Conservation (phyloP, 2,888 invertebrate genomes). For the Boloria selene region DNA sequence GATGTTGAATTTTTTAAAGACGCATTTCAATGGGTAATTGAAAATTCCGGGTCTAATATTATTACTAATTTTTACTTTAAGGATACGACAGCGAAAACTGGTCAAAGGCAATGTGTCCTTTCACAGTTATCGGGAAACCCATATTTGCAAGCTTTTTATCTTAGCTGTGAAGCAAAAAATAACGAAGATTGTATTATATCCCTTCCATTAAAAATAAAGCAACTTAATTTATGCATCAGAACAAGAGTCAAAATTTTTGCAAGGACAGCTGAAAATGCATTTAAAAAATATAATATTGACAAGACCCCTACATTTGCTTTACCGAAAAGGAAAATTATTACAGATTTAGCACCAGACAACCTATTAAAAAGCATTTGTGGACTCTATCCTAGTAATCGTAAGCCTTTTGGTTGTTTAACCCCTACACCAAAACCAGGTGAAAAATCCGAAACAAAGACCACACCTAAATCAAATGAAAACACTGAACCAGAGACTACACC, state of each 20-base stretch:
- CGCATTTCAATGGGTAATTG: slow-evolving; percentile 48
- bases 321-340: slow-evolving; percentile 31
- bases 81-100: slow-evolving; percentile 40
- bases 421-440: slow-evolving; percentile 31
- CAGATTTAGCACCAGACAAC: slow-evolving; percentile 28
- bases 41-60: slow-evolving; percentile 46
- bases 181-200: slow-evolving; percentile 34
- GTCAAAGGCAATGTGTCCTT: slow-evolving; percentile 45
- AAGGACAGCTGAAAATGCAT: slow-evolving; percentile 34
- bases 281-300: slow-evolving; percentile 30
- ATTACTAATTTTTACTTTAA: slow-evolving; percentile 45
- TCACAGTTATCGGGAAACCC: slow-evolving; percentile 37
- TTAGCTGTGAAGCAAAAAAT: slow-evolving; percentile 39
- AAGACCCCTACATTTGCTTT: slow-evolving; percentile 39
- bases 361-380: slow-evolving; percentile 39
- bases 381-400: slow-evolving; percentile 20
- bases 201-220: slow-evolving; percentile 33
- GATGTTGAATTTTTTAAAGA: slow-evolving; percentile 46
- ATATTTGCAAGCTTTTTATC: slow-evolving; percentile 41
- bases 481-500: neutral
- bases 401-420: slow-evolving; percentile 35
- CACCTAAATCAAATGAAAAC: neutral
- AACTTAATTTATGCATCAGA: slow-evolving; percentile 37
- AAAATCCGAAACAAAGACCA: neutral
- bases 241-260: slow-evolving; percentile 30